Conservation (phyloP, 2,113 vertebrate genomes). For the Pangasianodon hypophthalmus region DNA sequence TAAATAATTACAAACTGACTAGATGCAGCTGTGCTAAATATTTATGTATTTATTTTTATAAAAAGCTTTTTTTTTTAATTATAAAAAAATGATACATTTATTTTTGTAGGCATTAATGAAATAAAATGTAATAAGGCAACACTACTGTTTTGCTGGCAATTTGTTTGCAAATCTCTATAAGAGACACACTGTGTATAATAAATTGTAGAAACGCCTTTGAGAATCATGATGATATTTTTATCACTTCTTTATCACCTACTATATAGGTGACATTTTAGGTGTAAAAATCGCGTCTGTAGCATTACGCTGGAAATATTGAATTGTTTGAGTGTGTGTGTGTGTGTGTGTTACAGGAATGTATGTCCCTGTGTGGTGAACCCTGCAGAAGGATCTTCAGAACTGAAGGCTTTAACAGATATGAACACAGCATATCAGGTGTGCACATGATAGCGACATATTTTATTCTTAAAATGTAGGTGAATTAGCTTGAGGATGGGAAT, state of each 20-base stretch:
- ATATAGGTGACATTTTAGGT: background rate
- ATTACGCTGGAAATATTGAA: background rate
- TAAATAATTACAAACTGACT: background rate
- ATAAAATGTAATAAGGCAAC: too few species aligned
- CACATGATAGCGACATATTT: background rate
- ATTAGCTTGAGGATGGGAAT: background rate
- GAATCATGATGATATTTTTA: background rate
- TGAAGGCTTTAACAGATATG: slow-evolving; percentile 68
- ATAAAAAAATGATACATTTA: too few species aligned
- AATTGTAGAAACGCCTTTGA: background rate
- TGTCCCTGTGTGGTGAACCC: slow-evolving; percentile 82
- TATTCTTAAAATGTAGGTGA: background rate
- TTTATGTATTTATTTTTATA: background rate
- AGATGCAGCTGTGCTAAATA: background rate
- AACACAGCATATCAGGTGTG: slow-evolving; percentile 82
- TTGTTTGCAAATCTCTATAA: background rate
- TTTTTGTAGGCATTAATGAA: too few species aligned
- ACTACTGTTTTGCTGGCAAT: background rate
- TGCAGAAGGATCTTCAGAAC: slow-evolving; percentile 74
- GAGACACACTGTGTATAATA: background rate
- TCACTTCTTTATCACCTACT: background rate
- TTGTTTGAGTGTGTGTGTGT: background rate
- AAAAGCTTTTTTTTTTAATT: background rate
- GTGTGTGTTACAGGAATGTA: slow-evolving; percentile 68
- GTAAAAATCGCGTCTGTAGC: background rate